phyloP scores from a whole-genome alignment of 2,113 vertebrate species.

The Phylloscopus whistleri region DNA sequence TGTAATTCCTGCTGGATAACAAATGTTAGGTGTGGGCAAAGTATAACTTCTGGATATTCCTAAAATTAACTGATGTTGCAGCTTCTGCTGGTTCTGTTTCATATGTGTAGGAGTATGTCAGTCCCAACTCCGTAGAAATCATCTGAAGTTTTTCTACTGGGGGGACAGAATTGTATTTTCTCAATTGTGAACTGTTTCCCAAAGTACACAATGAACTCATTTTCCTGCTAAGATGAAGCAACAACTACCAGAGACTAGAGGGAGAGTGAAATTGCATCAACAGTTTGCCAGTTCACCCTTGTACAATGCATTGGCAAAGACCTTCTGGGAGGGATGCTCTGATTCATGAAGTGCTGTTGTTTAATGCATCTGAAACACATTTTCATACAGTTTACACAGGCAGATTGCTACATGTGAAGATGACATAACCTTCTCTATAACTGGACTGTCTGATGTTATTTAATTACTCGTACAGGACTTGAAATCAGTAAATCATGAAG shows the following conservation, averaged over 20 bases:
- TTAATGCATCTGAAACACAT: background rate
- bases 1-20: background rate
- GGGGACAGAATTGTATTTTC: background rate
- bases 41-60: background rate
- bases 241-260: background rate
- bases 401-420: background rate
- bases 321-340: background rate
- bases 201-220: background rate
- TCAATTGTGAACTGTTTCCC: background rate
- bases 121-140: background rate
- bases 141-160: too few relatives aligned
- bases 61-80: background rate
- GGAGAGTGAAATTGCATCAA: background rate
- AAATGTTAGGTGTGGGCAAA: background rate
- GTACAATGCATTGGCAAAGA: background rate
- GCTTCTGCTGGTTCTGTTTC: background rate
- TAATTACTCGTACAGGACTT: background rate
- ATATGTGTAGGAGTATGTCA: accelerated
- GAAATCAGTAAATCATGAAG: background rate
- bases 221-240: background rate
- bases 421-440: background rate
- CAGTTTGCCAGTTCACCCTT: background rate
- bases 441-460: background rate
- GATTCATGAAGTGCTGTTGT: background rate
- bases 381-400: background rate